phyloP scores from a whole-genome alignment of 2,113 vertebrate genomes.

The Sturnus vulgaris region DNA sequence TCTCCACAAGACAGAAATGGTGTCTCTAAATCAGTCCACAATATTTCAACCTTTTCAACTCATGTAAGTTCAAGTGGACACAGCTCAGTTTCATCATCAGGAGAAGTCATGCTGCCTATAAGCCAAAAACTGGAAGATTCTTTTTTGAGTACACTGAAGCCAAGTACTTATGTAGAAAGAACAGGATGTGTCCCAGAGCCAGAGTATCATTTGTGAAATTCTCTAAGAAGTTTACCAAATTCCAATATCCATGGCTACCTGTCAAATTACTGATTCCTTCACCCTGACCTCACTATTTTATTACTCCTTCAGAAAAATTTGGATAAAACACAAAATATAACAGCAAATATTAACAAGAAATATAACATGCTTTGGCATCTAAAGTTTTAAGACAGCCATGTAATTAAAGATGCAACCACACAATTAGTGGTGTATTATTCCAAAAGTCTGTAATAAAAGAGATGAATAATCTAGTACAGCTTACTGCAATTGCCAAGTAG shows the following conservation, averaged over 20 bases:
- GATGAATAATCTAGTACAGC: not conserved
- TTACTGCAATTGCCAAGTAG: not conserved
- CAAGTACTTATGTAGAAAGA: not conserved
- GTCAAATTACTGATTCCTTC: not conserved
- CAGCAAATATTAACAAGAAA: not conserved
- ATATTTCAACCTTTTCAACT: not conserved
- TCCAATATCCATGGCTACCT: not conserved
- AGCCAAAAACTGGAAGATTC: not conserved
- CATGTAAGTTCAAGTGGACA: not conserved
- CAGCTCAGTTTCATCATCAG: not conserved
- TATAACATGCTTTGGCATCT: not conserved
- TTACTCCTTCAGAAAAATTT: not conserved
- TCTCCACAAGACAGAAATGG: not conserved
- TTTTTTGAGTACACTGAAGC: not conserved
- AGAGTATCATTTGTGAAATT: not conserved
- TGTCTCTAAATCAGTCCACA: not conserved
- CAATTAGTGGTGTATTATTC: not conserved
- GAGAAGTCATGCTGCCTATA: not conserved
- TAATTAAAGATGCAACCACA: not conserved
- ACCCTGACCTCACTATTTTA: not conserved
- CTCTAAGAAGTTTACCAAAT: not conserved
- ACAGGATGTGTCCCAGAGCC: not conserved
- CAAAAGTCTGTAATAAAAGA: not conserved
- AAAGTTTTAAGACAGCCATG: not conserved
- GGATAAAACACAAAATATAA: not conserved